These are phyloP conservation scores for Trissolcus brochymenae DNA, from an alignment of 2,888 invertebrate genomes.

Conservation along the genomic window DNA sequence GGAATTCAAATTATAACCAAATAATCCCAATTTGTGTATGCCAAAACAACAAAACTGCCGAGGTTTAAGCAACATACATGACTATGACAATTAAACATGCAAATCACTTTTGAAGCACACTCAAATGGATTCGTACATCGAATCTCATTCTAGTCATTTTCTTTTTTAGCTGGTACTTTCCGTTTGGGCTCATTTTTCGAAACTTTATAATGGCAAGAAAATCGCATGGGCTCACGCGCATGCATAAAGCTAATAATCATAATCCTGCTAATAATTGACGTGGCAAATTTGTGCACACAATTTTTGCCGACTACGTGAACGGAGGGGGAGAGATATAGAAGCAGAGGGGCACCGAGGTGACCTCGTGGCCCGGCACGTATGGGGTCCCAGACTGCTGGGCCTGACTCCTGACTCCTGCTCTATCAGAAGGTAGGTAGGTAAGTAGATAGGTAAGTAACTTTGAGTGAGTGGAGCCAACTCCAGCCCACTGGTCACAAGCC, in stretches of 20 bases:
- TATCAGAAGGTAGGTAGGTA: constrained; percentile 67
- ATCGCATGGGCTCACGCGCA: too few relatives aligned
- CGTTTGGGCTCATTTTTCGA: too few relatives aligned
- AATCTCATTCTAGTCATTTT: too few relatives aligned
- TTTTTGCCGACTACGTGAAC: constrained; percentile 31
- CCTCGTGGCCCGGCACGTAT: constrained; percentile 75
- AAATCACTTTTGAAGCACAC: too few relatives aligned
- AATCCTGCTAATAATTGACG: constrained; percentile 37
- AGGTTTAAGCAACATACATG: too few relatives aligned
- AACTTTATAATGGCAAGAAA: too few relatives aligned
- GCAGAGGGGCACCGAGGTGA: constrained; percentile 70
- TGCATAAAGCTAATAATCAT: constrained; percentile 15
- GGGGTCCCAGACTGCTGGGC: constrained; percentile 73
- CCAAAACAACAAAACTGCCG: too few relatives aligned
- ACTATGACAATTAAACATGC: too few relatives aligned
- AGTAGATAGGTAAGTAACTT: constrained; percentile 65
- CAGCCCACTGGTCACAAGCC: constrained; percentile 67
- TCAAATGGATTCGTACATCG: too few relatives aligned
- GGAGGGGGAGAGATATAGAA: constrained; percentile 24
- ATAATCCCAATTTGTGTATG: too few relatives aligned
- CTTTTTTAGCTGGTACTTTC: too few relatives aligned
- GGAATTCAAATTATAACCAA: too few relatives aligned
- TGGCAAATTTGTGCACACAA: constrained; percentile 31
- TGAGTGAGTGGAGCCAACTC: constrained; percentile 65
- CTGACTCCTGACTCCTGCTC: constrained; percentile 71